Evolutionary conservation across 2,113 vertebrate genomes (phyloP).

Genomic region (Gadus chalcogrammus): DNA sequence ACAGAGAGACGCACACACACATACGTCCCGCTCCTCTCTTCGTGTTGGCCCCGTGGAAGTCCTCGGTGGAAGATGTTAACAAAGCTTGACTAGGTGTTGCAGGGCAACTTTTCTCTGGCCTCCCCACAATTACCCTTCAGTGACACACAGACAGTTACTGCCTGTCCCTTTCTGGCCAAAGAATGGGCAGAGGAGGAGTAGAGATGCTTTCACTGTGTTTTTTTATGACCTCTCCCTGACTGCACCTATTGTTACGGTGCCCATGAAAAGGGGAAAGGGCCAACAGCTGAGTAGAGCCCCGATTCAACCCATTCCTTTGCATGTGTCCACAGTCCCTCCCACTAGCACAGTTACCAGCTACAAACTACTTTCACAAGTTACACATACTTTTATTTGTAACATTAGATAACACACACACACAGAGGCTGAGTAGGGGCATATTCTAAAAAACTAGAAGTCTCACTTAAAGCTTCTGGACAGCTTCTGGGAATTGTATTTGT

Average conservation of each 20-base stretch:
- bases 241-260: slow-evolving; percentile 69
- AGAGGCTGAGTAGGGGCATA: too few relatives aligned
- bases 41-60: slow-evolving; percentile 7
- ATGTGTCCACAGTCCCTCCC: slow-evolving; percentile 19
- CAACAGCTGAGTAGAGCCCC: slow-evolving; percentile 62
- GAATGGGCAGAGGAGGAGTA: slow-evolving; percentile 70
- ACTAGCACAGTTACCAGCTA: too few relatives aligned
- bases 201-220: slow-evolving; percentile 71
- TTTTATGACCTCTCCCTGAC: slow-evolving; percentile 73
- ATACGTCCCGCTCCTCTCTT: slow-evolving; percentile 1
- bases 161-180: slow-evolving; percentile 64
- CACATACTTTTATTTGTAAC: too few relatives aligned
- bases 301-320: slow-evolving; percentile 47
- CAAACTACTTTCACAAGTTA: too few relatives aligned
- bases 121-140: slow-evolving; percentile 60
- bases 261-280: slow-evolving; percentile 66
- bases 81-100: slow-evolving; percentile 52
- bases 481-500: too few relatives aligned
- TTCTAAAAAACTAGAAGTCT: too few relatives aligned
- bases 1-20: background rate
- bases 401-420: too few relatives aligned
- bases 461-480: too few relatives aligned
- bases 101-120: slow-evolving; percentile 57
- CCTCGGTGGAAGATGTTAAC: slow-evolving; percentile 30
- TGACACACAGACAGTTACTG: slow-evolving; percentile 69